phyloP scores from a whole-genome alignment of 2,888 invertebrate species.

The Melanargia galathea region DNA sequence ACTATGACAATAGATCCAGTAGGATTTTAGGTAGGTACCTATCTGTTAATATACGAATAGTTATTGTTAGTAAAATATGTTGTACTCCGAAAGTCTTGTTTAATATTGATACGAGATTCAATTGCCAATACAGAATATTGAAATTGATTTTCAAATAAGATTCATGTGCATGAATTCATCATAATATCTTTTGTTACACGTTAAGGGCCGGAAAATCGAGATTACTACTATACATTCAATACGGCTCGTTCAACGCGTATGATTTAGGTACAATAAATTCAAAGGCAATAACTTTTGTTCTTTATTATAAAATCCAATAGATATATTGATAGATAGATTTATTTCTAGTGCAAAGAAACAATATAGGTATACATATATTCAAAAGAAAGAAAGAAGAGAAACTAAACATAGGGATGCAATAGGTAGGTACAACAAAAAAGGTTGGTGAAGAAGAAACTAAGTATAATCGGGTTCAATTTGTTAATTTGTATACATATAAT shows the following conservation, averaged over 20 bases:
- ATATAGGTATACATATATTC: no score
- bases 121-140: constrained; percentile 8
- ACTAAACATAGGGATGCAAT: no score
- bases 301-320: not conserved
- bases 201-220: constrained; percentile 9
- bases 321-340: not conserved
- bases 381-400: no score
- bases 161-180: constrained; percentile 11
- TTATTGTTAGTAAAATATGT: no score
- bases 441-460: no score
- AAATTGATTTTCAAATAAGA: constrained; percentile 19
- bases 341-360: no score
- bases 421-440: no score
- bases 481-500: no score
- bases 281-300: not conserved
- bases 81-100: constrained; percentile 11
- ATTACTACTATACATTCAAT: constrained; percentile 3
- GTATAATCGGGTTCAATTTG: no score
- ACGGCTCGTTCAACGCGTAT: constrained; percentile 7
- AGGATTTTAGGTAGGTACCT: no score
- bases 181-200: constrained; percentile 5
- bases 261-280: constrained; percentile 8
- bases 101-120: constrained; percentile 5
- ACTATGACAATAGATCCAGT: no score
- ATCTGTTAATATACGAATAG: no score